These are phyloP conservation scores for Periplaneta americana DNA, from an alignment of 1,140 invertebrate species.

Conservation along the genomic window DNA sequence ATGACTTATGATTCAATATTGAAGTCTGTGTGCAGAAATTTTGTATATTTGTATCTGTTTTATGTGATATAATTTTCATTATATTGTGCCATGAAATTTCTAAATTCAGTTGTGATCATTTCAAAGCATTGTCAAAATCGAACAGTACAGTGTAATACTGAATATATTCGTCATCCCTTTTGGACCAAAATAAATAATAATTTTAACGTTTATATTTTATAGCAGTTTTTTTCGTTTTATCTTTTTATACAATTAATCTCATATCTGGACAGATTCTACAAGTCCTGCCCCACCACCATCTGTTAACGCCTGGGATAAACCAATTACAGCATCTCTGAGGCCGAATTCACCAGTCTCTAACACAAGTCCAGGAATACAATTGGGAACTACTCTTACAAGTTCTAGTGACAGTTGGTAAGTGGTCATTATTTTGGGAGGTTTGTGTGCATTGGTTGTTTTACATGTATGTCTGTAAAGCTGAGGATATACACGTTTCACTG, in stretches of 20 bases:
- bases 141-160: too few species aligned
- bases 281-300: slow-evolving; percentile 55
- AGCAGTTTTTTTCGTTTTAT: neutral
- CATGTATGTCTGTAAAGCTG: neutral
- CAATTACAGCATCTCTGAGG: slow-evolving; percentile 58
- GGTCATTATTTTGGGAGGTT: neutral
- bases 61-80: too few species aligned
- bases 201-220: neutral
- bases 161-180: too few species aligned
- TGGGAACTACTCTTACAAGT: slow-evolving; percentile 17
- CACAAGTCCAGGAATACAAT: slow-evolving; percentile 31
- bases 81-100: too few species aligned
- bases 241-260: neutral
- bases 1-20: too few species aligned
- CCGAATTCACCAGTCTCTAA: slow-evolving; percentile 37
- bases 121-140: too few species aligned
- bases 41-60: too few species aligned
- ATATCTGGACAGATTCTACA: neutral
- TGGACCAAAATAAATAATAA: neutral
- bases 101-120: too few species aligned
- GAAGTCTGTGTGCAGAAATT: too few species aligned
- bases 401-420: slow-evolving; percentile 9
- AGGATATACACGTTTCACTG: too few species aligned
- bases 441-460: too few species aligned
- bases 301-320: slow-evolving; percentile 82